phyloP scores from a whole-genome alignment of 2,113 vertebrate genomes.

The Myiozetetes cayanensis region DNA sequence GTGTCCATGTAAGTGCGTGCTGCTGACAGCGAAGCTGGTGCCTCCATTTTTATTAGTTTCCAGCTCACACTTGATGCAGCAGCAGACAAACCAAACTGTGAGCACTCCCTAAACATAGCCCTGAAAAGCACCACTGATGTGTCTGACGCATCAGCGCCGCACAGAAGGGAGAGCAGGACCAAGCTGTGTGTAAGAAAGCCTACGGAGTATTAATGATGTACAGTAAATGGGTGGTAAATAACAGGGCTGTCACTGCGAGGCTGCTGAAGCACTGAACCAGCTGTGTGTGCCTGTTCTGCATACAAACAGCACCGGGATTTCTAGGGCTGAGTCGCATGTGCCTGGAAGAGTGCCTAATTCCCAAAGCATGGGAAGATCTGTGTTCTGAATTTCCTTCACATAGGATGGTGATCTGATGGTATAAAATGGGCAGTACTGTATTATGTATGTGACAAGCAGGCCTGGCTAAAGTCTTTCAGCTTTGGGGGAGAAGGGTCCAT shows the following conservation, averaged over 20 bases:
- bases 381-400: neutral
- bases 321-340: accelerated
- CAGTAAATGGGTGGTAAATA: neutral
- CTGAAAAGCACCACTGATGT: neutral
- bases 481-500: neutral
- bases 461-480: neutral
- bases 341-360: neutral
- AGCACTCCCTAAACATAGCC: neutral
- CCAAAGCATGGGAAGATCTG: neutral
- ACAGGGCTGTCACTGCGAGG: neutral
- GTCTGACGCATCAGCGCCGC: neutral
- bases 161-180: neutral
- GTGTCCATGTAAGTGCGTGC: neutral
- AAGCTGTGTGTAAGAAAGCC: neutral
- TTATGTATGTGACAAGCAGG: neutral
- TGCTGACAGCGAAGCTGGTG: neutral
- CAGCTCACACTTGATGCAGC: neutral
- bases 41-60: neutral
- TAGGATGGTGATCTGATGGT: neutral
- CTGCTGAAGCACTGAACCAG: neutral
- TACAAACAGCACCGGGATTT: neutral
- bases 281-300: neutral
- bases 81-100: neutral
- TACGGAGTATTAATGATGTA: neutral
- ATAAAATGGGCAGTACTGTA: neutral